Percentiles rank a stretch among this genome's conserved stretches.
These are phyloP conservation scores for Apteryx mantelli DNA, from an alignment of 2,113 vertebrate species.

Conservation along the genomic window DNA sequence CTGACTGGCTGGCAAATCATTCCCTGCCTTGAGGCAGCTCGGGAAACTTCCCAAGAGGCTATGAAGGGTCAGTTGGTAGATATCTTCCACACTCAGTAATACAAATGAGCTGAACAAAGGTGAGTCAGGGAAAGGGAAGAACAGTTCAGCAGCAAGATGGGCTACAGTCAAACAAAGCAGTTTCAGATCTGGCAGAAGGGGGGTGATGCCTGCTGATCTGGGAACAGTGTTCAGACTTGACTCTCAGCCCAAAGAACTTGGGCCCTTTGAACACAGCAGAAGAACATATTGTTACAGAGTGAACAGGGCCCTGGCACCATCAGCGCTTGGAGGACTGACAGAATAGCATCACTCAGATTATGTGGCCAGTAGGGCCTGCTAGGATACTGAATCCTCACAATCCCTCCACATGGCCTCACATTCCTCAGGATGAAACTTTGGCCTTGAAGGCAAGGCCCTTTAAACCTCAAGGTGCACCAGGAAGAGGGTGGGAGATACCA, in stretches of 20 bases:
- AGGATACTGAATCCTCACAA: neutral
- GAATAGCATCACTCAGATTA: neutral
- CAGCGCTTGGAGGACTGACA: neutral
- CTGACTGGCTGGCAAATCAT: neutral
- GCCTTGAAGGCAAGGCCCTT: neutral
- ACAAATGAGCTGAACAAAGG: neutral
- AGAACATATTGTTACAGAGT: neutral
- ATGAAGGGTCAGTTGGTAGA: neutral
- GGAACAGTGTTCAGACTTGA: neutral
- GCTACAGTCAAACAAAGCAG: neutral
- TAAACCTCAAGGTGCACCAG: neutral
- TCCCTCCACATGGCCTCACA: neutral
- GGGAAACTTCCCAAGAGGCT: neutral
- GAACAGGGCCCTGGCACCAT: neutral
- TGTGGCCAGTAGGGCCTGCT: neutral
- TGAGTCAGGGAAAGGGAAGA: neutral
- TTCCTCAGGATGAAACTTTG: too few species aligned
- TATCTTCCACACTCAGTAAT: neutral
- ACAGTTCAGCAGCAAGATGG: neutral
- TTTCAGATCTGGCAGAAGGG: neutral
- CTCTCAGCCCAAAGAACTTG: neutral
- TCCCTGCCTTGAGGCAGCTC: neutral
- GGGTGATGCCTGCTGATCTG: neutral
- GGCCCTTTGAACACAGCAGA: neutral
- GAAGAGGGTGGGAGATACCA: neutral